Percentiles rank a stretch among this genome's conserved stretches.
These are phyloP conservation scores for Hyles lineata DNA, from an alignment of 2,888 invertebrate species.

Conservation along the genomic window DNA sequence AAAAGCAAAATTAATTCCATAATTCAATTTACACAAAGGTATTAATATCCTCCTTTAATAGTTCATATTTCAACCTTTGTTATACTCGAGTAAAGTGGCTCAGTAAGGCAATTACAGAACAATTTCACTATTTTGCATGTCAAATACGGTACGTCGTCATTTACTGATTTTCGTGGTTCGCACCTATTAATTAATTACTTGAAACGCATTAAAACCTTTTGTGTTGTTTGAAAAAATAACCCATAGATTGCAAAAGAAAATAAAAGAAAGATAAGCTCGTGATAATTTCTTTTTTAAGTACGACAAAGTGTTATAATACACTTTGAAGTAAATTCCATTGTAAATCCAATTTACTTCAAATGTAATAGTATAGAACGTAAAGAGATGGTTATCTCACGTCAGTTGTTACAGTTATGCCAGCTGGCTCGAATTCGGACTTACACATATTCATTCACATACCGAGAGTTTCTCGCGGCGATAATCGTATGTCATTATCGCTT, in stretches of 20 bases:
- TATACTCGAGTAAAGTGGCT: not conserved
- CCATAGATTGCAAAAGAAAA: not conserved
- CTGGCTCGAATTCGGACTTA: no score
- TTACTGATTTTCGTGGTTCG: conserved; percentile 4
- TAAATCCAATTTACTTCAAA: no score
- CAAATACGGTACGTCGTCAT: not conserved
- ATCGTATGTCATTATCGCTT: no score
- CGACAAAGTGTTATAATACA: no score
- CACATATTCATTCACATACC: no score
- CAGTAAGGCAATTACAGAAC: conserved; percentile 8
- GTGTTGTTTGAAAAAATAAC: not conserved
- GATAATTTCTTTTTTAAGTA: not conserved
- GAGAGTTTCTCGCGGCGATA: no score
- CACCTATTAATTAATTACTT: not conserved
- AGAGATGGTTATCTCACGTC: no score
- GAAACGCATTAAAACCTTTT: not conserved
- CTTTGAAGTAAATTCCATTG: no score
- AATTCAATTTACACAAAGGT: not conserved
- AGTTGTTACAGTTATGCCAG: no score
- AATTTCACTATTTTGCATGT: conserved; percentile 12
- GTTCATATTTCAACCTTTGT: not conserved
- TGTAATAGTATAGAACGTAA: no score
- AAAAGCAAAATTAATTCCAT: not conserved
- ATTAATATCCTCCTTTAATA: not conserved
- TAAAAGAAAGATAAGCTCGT: not conserved